A percentile compares a stretch with the other conserved stretches of the same genome.
Conservation (phyloP, 1,140 invertebrate genomes). For the Sycobia sp. region DNA sequence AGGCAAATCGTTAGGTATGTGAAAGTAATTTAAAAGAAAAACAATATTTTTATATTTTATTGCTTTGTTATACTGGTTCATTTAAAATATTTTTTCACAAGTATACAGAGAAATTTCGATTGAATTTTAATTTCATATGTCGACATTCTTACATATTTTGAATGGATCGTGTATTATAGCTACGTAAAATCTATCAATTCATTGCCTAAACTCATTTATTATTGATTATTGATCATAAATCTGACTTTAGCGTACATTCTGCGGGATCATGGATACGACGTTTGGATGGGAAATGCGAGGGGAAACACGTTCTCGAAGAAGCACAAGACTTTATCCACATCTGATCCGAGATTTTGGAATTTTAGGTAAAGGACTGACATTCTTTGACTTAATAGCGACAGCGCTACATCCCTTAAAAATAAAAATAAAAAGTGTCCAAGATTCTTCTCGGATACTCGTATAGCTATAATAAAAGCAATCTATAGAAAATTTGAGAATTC, state of each 20-base stretch:
- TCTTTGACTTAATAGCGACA: too few relatives aligned
- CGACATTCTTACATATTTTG: neutral
- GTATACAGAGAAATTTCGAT: neutral
- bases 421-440: too few relatives aligned
- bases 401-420: too few relatives aligned
- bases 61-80: neutral
- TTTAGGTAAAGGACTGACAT: constrained; percentile 33
- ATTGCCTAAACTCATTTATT: neutral
- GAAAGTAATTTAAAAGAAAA: neutral
- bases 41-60: neutral
- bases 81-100: neutral
- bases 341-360: constrained; percentile 71
- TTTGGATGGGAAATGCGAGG: constrained; percentile 73
- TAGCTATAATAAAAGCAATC: too few relatives aligned
- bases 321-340: constrained; percentile 51
- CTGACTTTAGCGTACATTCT: constrained; percentile 67
- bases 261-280: constrained; percentile 75
- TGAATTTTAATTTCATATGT: neutral
- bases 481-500: too few relatives aligned
- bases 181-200: neutral
- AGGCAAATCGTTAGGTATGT: constrained; percentile 57
- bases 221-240: neutral
- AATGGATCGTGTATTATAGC: neutral
- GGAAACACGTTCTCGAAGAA: constrained; percentile 68
- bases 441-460: too few relatives aligned